phyloP scores from a whole-genome alignment of 2,888 invertebrate species.

The Stenodera caucasica region DNA sequence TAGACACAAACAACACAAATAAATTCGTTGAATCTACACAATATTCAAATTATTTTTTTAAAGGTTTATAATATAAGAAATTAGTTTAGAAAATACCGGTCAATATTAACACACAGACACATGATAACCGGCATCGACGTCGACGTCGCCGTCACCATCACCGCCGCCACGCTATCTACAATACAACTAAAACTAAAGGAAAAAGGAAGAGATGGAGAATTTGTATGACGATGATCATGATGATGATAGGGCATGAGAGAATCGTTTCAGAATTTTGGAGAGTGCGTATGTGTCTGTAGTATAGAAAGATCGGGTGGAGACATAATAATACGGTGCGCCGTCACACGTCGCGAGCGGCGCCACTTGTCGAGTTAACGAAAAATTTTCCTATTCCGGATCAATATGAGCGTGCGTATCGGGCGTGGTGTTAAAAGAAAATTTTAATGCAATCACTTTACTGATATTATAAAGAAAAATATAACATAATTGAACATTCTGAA shows the following conservation, averaged over 20 bases:
- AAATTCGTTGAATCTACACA: no score
- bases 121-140: neutral
- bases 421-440: constrained; percentile 48
- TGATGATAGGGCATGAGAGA: neutral
- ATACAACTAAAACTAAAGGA: constrained; percentile 19
- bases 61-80: no score
- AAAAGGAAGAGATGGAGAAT: constrained; percentile 20
- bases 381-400: constrained; percentile 38
- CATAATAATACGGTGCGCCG: constrained; percentile 51
- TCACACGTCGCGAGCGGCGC: constrained; percentile 56
- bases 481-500: no score
- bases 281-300: constrained; percentile 55
- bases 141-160: no score
- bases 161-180: constrained; percentile 8
- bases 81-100: neutral
- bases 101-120: neutral
- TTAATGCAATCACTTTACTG: neutral
- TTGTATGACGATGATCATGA: constrained; percentile 2
- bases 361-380: constrained; percentile 46
- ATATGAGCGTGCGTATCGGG: constrained; percentile 56
- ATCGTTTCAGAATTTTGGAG: constrained; percentile 25
- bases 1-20: no score
- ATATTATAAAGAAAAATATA: no score
- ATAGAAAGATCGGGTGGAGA: constrained; percentile 49
- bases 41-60: no score